These are phyloP conservation scores for Rhogogaster chlorosoma DNA, from an alignment of 2,888 invertebrate genomes.

Conservation along the genomic window DNA sequence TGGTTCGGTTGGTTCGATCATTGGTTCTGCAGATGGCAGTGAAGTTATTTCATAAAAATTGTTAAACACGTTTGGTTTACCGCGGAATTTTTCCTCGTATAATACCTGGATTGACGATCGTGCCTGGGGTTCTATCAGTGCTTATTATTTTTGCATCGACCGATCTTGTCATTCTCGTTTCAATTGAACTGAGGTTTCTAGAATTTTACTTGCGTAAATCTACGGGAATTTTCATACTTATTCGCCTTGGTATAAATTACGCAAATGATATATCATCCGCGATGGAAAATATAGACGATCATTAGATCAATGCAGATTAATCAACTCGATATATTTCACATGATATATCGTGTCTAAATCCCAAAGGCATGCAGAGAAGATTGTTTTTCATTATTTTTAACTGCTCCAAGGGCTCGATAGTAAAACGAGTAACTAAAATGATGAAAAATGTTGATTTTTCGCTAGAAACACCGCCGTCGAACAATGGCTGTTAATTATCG, in stretches of 20 bases:
- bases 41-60: neutral
- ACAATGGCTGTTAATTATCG: conserved; percentile 47
- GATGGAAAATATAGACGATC: no score
- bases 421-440: neutral
- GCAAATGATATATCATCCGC: no score
- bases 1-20: neutral
- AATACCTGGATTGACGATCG: neutral
- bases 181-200: neutral
- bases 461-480: neutral
- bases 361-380: neutral
- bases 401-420: neutral
- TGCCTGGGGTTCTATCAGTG: neutral
- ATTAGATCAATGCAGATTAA: neutral
- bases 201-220: neutral
- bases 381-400: neutral
- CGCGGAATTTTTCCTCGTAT: neutral
- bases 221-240: no score
- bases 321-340: neutral
- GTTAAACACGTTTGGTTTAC: conserved; percentile 2
- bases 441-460: conserved; percentile 28
- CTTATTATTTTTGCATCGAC: neutral
- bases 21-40: neutral
- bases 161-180: neutral
- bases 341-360: neutral
- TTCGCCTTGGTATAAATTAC: no score